Evolutionary conservation across 92 coral and sea anemone genomes (phyloP), one percentile per base, ranked within the genome.

Genomic region (Epizoanthus rinbou): DNA sequence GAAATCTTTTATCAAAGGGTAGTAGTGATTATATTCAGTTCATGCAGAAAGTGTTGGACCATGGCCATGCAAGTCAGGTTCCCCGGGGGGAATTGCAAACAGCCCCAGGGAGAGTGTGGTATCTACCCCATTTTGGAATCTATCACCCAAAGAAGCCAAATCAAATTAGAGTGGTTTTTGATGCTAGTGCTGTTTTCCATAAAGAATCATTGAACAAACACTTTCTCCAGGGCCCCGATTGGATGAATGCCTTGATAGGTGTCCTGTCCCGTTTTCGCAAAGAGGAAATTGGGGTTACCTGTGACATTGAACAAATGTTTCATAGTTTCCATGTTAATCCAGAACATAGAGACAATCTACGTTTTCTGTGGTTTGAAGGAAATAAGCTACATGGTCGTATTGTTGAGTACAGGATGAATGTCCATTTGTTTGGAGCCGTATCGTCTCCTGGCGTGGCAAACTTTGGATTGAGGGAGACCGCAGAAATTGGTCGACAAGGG

Each of bases 231-330:
- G 84, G 89, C 4, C 89, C 92, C 0, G 90, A 90, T 14, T 81
- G 79, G 87, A 89, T 89, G 84, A 87, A 87, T 56, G 86, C 85
- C 10, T 80, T 89, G 53, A 74, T 85, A 8, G 89, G 92, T 21
- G 91, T 92, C 53, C 84, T 87, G 13, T 86, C 92, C 18, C 85
- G 86, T 8, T 91, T 91, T 64, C 73, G 92, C 28, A 86, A 86
- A 74, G 89, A 89, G 19, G 84, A 86, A 73, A 60, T 81, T 21
- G 89, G 79, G 10, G 89, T 91, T 3, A 85, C 90, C 21, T 91
- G 91, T 57, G 88, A 88, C 88, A 87, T 85, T 18, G 85, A 81
- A 79, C 94, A 87, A 76, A 86, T 91, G 85, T 89, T 89, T 10
- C 85, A 83, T 41, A 88, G 88, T 73, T 91, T 88, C 68, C 25